Conservation (phyloP, 2,113 vertebrate genomes). For the Brachypodius melanocephalos region DNA sequence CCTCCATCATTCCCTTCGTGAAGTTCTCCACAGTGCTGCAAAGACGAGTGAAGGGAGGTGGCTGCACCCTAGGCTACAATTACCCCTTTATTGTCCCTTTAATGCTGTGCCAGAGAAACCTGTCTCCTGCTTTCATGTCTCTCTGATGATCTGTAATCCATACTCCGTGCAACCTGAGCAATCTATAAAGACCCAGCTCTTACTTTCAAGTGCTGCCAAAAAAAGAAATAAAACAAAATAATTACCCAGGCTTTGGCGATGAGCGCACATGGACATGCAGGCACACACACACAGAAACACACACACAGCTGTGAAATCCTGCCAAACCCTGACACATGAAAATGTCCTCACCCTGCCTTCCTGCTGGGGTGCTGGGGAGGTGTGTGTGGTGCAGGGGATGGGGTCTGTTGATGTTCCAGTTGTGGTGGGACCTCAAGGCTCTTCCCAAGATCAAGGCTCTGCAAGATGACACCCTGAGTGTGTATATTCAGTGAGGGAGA, state of each 20-base stretch:
- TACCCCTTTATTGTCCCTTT: conserved; percentile 46
- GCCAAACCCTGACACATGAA: not conserved
- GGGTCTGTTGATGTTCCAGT: not conserved
- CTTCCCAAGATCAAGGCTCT: not conserved
- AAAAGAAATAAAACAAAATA: conserved; percentile 46
- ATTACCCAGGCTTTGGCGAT: not conserved
- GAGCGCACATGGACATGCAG: not conserved
- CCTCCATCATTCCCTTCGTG: not conserved
- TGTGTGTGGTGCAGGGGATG: not conserved
- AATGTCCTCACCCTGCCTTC: not conserved
- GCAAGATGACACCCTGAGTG: not conserved
- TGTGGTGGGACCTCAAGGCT: not conserved
- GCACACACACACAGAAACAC: not conserved
- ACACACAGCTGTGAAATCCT: not conserved
- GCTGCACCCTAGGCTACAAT: conserved; percentile 35
- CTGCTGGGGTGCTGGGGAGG: not conserved
- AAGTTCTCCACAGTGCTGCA: not conserved
- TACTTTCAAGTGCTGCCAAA: conserved; percentile 60
- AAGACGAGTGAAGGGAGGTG: not conserved
- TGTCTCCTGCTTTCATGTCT: conserved; percentile 50
- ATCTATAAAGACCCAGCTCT: conserved; percentile 53
- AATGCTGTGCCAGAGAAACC: conserved; percentile 50
- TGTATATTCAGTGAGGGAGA: not conserved
- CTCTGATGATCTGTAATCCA: conserved; percentile 53
- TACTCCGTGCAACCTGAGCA: conserved; percentile 50